These are phyloP conservation scores for Gouania willdenowi DNA, from an alignment of 2,797 vertebrate species.

Conservation along the genomic window DNA sequence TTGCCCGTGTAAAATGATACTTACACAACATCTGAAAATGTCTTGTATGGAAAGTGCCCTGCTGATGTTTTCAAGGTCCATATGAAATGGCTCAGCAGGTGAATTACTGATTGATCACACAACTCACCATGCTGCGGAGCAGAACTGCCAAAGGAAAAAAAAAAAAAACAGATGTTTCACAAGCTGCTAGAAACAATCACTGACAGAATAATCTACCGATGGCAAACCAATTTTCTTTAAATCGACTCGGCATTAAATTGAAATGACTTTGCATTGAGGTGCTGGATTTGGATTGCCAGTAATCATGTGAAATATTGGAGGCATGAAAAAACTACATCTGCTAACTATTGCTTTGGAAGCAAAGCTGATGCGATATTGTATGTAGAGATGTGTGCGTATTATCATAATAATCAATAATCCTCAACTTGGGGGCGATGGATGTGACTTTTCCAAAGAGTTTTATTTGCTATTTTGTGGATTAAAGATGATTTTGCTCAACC, in stretches of 20 bases:
- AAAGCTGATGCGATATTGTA: neutral
- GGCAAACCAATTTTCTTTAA: neutral
- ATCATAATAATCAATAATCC: neutral
- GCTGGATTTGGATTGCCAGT: neutral
- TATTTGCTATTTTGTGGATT: no score
- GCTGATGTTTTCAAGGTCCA: neutral
- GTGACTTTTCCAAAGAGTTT: neutral
- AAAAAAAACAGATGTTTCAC: neutral
- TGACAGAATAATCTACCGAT: neutral
- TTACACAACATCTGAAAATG: no score
- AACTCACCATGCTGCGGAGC: neutral
- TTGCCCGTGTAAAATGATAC: no score
- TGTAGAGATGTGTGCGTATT: neutral
- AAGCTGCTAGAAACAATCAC: neutral
- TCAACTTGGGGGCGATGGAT: neutral
- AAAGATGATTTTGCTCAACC: no score
- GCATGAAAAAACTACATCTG: neutral
- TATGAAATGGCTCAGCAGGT: neutral
- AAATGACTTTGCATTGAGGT: neutral
- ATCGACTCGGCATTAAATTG: neutral
- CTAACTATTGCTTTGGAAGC: neutral
- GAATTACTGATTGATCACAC: conserved; percentile 1
- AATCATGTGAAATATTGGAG: neutral
- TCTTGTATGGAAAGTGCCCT: neutral
- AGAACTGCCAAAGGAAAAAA: neutral